Percentiles rank a stretch among this genome's conserved stretches.
phyloP scores from a whole-genome alignment of 1,140 invertebrate genomes.

The Trissolcus basalis region DNA sequence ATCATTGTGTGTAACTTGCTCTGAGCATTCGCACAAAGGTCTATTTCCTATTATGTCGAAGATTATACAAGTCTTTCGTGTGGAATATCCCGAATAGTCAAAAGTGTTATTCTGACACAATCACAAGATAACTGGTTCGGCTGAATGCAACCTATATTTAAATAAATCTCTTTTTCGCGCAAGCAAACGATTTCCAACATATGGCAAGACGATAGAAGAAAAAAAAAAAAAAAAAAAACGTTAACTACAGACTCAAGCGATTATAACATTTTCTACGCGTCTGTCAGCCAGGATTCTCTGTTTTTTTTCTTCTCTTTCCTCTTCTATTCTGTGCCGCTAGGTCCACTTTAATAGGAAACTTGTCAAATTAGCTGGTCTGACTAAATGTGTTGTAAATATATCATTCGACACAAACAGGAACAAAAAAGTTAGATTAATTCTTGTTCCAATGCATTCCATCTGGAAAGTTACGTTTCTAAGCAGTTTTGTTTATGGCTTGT shows the following conservation, averaged over 20 bases:
- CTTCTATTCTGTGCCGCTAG: slow-evolving; percentile 5
- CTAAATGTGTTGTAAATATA: slow-evolving; percentile 52
- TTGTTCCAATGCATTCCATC: slow-evolving; percentile 12
- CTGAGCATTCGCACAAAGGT: not conserved
- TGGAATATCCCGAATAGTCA: slow-evolving; percentile 9
- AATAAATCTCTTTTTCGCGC: slow-evolving; percentile 50
- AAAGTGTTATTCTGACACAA: slow-evolving; percentile 41
- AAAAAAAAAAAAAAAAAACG: slow-evolving; percentile 12
- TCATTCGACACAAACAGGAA: slow-evolving; percentile 28
- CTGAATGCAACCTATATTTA: slow-evolving; percentile 47
- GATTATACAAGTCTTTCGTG: slow-evolving; percentile 4
- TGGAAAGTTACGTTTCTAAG: slow-evolving; percentile 24
- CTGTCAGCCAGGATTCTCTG: slow-evolving; percentile 27
- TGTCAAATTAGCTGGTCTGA: slow-evolving; percentile 44
- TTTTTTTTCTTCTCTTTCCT: slow-evolving; percentile 26
- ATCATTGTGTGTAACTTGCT: not conserved
- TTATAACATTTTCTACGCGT: slow-evolving; percentile 53
- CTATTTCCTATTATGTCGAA: not conserved
- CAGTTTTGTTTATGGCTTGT: slow-evolving; percentile 35
- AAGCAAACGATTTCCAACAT: slow-evolving; percentile 46
- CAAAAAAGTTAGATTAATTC: slow-evolving; percentile 32
- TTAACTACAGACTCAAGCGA: slow-evolving; percentile 23
- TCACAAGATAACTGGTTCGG: slow-evolving; percentile 30
- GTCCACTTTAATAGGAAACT: slow-evolving; percentile 32
- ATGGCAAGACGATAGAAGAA: slow-evolving; percentile 30